phyloP scores from a whole-genome alignment of 2,113 vertebrate species.

The Elgaria multicarinata region DNA sequence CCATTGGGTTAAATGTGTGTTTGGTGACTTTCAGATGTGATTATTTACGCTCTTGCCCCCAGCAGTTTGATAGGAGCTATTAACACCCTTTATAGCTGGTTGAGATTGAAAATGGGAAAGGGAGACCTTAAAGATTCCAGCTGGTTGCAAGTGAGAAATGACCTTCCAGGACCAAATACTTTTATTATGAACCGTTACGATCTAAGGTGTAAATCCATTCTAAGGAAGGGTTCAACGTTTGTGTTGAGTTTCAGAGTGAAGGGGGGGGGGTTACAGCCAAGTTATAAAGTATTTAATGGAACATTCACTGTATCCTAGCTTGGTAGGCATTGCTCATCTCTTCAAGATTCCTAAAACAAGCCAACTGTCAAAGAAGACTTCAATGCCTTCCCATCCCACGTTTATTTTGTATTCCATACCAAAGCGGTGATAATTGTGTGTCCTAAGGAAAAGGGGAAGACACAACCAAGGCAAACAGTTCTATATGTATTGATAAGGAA shows the following conservation, averaged over 20 bases:
- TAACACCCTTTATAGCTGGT: background rate
- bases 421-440: background rate
- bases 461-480: background rate
- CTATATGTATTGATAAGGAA: background rate
- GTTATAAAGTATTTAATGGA: background rate
- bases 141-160: background rate
- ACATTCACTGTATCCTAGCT: background rate
- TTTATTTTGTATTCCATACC: background rate
- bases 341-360: background rate
- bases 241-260: background rate
- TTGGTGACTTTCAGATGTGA: slow-evolving; percentile 27
- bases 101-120: background rate
- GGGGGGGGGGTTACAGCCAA: background rate
- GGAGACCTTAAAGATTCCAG: background rate
- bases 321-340: background rate
- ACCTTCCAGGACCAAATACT: background rate
- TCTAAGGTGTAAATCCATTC: background rate
- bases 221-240: background rate
- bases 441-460: background rate
- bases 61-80: background rate
- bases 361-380: background rate
- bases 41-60: background rate
- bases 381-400: background rate
- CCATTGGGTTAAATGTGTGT: background rate
- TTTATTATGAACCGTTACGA: background rate